These are phyloP conservation scores for Epinotia bilunana DNA, from an alignment of 2,888 invertebrate species.

Conservation along the genomic window DNA sequence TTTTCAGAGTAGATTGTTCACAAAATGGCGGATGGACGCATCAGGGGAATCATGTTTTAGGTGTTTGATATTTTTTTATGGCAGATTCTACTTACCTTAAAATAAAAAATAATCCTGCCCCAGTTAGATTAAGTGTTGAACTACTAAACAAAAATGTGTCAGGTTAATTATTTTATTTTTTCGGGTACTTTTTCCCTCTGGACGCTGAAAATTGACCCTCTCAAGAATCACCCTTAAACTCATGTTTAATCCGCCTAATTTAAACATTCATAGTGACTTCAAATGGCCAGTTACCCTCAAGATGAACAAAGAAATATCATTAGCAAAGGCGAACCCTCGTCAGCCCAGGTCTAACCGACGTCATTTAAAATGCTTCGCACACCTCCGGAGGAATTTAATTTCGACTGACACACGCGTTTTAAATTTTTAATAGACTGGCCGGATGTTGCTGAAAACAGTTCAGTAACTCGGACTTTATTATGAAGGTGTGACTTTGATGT, in stretches of 20 bases:
- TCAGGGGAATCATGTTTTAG: too few species aligned
- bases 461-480: constrained; percentile 23
- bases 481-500: constrained; percentile 9
- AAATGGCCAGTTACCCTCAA: constrained; percentile 40
- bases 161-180: too few species aligned
- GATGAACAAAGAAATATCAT: constrained; percentile 48
- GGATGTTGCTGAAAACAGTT: constrained; percentile 44
- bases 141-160: too few species aligned
- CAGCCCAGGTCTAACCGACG: constrained; percentile 53
- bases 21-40: too few species aligned
- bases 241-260: constrained; percentile 27
- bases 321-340: constrained; percentile 47
- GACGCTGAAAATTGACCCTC: too few species aligned
- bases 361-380: constrained; percentile 65
- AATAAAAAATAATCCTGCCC: too few species aligned
- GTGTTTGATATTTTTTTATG: too few species aligned
- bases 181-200: too few species aligned
- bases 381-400: constrained; percentile 59
- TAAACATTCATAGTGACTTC: constrained; percentile 40
- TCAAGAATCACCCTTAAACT: too few species aligned
- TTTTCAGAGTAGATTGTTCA: too few species aligned
- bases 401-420: constrained; percentile 52
- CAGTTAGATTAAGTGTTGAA: too few species aligned
- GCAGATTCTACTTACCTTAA: too few species aligned
- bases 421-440: constrained; percentile 56